phyloP scores from a whole-genome alignment of 2,888 invertebrate species.

The Pelosia muscerda region DNA sequence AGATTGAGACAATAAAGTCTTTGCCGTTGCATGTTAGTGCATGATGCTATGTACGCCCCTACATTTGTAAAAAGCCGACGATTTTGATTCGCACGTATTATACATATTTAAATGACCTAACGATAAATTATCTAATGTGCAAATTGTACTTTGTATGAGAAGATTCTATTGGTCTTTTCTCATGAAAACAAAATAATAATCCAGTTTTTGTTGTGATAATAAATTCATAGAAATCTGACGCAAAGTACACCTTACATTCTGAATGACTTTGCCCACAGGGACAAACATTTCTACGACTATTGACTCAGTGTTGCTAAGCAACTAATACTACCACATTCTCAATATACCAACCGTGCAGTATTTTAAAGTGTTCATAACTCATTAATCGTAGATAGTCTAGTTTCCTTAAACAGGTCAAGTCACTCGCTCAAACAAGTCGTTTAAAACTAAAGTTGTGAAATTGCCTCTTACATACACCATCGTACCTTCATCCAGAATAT shows the following conservation, averaged over 20 bases:
- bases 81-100: neutral
- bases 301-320: neutral
- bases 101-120: neutral
- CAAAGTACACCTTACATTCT: neutral
- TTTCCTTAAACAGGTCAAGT: conserved; percentile 10
- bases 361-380: neutral
- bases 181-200: neutral
- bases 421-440: conserved; percentile 22
- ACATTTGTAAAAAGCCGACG: neutral
- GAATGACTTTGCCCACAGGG: neutral
- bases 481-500: conserved; percentile 15
- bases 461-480: conserved; percentile 29
- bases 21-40: neutral
- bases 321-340: neutral
- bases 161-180: too few species aligned
- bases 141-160: neutral
- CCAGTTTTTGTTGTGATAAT: too few species aligned
- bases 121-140: neutral
- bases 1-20: neutral
- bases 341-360: neutral
- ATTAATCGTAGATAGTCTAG: neutral
- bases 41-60: neutral
- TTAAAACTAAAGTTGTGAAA: conserved; percentile 22
- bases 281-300: neutral
- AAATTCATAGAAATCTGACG: neutral